Conservation (phyloP, 2,888 invertebrate species). For the Thereva unica region DNA sequence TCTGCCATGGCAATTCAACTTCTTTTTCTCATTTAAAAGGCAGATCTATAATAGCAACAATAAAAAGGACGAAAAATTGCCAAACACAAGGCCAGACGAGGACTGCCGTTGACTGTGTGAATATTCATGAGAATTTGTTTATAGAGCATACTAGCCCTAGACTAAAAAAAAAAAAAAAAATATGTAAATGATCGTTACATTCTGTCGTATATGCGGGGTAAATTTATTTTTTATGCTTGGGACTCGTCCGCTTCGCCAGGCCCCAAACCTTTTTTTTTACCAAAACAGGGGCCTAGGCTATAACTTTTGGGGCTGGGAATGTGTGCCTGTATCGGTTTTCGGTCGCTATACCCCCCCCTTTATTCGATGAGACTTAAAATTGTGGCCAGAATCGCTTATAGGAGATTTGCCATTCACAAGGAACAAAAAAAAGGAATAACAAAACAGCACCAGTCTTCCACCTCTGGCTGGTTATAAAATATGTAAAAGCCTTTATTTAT, state of each 20-base stretch:
- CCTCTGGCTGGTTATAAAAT: conserved; percentile 24
- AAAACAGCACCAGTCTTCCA: neutral
- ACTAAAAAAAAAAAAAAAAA: conserved; percentile 24
- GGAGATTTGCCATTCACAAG: conserved; percentile 1
- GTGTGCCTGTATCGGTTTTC: conserved; percentile 12
- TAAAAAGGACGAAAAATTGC: conserved; percentile 20
- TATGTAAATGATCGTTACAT: conserved; percentile 29
- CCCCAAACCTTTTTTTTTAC: neutral
- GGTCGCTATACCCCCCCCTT: neutral
- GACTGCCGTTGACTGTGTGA: conserved; percentile 8
- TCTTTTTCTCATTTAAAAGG: conserved; percentile 30
- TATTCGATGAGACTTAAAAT: conserved; percentile 24
- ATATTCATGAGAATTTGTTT: conserved; percentile 32
- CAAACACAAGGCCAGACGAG: conserved; percentile 9
- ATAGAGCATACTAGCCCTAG: conserved; percentile 16
- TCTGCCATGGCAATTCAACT: conserved; percentile 28
- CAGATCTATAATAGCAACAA: conserved; percentile 20
- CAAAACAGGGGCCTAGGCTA: conserved; percentile 16
- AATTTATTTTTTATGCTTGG: conserved; percentile 28
- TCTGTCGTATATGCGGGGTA: conserved; percentile 23
- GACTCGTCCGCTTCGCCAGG: neutral
- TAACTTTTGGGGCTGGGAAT: conserved; percentile 11
- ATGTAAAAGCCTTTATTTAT: neutral
- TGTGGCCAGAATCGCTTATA: conserved; percentile 29
- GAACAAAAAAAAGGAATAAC: neutral